Conservation (phyloP, 2,888 invertebrate species). For the Margaritifera margaritifera region DNA sequence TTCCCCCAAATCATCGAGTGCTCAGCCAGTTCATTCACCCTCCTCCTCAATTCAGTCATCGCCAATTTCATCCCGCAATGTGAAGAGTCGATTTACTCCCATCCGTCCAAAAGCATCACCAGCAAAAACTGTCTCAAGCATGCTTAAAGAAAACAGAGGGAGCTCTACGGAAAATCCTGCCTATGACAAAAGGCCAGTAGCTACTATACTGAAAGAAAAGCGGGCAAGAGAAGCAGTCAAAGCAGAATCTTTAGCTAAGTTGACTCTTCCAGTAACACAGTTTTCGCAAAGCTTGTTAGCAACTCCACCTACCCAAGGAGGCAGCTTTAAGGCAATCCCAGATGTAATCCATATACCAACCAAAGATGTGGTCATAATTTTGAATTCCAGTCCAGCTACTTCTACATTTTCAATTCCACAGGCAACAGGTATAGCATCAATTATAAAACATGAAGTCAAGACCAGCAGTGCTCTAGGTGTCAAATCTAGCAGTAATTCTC, state of each 20-base stretch:
- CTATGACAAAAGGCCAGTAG: constrained; percentile 57
- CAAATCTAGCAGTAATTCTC: background rate
- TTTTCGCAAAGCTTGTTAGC: constrained; percentile 1
- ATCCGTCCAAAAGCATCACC: constrained; percentile 62
- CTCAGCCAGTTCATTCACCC: constrained; percentile 11
- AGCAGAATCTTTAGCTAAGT: constrained; percentile 51
- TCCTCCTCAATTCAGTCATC: constrained; percentile 21
- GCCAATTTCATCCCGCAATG: constrained; percentile 43
- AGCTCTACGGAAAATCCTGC: constrained; percentile 34
- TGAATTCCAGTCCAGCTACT: constrained; percentile 14
- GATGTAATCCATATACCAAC: constrained; percentile 4
- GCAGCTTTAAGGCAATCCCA: no score
- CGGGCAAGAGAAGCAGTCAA: constrained; percentile 49
- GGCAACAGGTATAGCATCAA: background rate
- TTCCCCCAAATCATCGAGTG: background rate
- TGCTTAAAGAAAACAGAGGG: constrained; percentile 44
- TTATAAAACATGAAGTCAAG: background rate
- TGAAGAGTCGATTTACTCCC: constrained; percentile 57
- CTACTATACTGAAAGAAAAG: constrained; percentile 65
- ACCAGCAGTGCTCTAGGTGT: background rate
- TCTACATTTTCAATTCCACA: background rate
- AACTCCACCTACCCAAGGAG: constrained; percentile 1
- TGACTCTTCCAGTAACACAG: constrained; percentile 25
- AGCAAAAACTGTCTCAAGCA: constrained; percentile 75
- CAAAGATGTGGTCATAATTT: constrained; percentile 40